Conservation (phyloP, 2,113 vertebrate genomes). For the Atherinomorus stipes region DNA sequence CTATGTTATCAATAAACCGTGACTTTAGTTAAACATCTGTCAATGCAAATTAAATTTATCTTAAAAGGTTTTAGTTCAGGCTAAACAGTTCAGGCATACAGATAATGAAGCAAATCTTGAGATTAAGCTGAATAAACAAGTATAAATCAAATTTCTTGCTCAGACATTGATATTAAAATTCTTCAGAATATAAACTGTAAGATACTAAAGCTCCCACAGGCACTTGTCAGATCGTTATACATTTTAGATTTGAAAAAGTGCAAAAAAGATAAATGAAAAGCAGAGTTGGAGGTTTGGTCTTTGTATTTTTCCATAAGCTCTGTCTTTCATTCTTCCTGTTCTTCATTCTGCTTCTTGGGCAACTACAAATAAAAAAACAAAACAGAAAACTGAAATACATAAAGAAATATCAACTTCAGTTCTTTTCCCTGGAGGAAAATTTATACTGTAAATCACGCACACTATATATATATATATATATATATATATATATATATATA, state of each 20-base stretch:
- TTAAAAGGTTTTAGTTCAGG: constrained; percentile 43
- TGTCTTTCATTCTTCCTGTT: constrained; percentile 76
- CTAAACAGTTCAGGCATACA: constrained; percentile 34
- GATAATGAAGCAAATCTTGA: constrained; percentile 7
- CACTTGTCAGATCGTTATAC: constrained; percentile 68
- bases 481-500: too few relatives aligned
- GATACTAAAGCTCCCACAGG: constrained; percentile 68
- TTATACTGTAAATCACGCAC: too few relatives aligned
- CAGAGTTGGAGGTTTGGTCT: constrained; percentile 49
- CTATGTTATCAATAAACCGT: constrained; percentile 23
- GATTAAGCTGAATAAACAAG: constrained; percentile 40
- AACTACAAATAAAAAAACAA: constrained; percentile 52
- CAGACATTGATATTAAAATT: constrained; percentile 35
- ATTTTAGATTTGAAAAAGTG: constrained; percentile 51
- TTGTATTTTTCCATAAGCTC: constrained; percentile 24
- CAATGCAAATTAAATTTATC: constrained; percentile 12
- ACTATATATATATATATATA: too few relatives aligned
- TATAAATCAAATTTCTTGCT: constrained; percentile 38
- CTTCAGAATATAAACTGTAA: constrained; percentile 44
- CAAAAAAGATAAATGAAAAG: constrained; percentile 57
- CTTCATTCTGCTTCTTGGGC: constrained; percentile 82
- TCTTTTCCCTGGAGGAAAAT: neutral
- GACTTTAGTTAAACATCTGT: neutral
- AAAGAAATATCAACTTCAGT: neutral
- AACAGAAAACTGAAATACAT: constrained; percentile 4